A percentile compares a stretch with the other conserved stretches of the same genome.
These are phyloP conservation scores for Yponomeuta evonymella DNA, from an alignment of 2,888 invertebrate genomes.

Conservation along the genomic window DNA sequence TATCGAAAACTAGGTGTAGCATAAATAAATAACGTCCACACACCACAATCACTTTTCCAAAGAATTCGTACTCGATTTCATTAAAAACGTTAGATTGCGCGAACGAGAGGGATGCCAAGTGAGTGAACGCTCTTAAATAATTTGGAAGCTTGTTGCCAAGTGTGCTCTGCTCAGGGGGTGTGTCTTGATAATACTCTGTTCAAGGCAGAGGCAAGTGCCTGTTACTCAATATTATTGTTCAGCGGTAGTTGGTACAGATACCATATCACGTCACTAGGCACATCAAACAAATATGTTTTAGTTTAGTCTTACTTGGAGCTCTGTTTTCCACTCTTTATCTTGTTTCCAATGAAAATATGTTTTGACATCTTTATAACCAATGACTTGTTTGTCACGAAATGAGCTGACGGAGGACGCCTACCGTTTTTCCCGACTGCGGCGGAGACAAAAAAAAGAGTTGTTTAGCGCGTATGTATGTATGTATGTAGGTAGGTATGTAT, in stretches of 20 bases:
- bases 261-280: slow-evolving; percentile 46
- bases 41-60: no score
- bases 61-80: no score
- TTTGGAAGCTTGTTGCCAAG: slow-evolving; percentile 47
- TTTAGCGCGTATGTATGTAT: no score
- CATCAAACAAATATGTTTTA: slow-evolving; percentile 67
- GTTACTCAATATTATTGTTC: slow-evolving; percentile 9
- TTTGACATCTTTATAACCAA: slow-evolving; percentile 52
- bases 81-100: no score
- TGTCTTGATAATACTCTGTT: slow-evolving; percentile 56
- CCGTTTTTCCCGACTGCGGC: neutral
- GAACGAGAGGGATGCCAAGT: no score
- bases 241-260: slow-evolving; percentile 30
- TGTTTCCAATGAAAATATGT: slow-evolving; percentile 67
- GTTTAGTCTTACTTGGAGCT: slow-evolving; percentile 51
- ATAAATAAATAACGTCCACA: no score
- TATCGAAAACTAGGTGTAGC: no score
- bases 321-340: slow-evolving; percentile 70
- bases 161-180: slow-evolving; percentile 54
- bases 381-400: slow-evolving; percentile 43
- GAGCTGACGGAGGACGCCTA: neutral
- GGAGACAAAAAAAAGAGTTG: no score
- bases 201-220: slow-evolving; percentile 16
- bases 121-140: no score
- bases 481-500: no score